A percentile compares a stretch with the other conserved stretches of the same genome.
These are phyloP conservation scores for Speoplatyrhinus poulsoni DNA, from an alignment of 2,113 vertebrate species.

Conservation along the genomic window DNA sequence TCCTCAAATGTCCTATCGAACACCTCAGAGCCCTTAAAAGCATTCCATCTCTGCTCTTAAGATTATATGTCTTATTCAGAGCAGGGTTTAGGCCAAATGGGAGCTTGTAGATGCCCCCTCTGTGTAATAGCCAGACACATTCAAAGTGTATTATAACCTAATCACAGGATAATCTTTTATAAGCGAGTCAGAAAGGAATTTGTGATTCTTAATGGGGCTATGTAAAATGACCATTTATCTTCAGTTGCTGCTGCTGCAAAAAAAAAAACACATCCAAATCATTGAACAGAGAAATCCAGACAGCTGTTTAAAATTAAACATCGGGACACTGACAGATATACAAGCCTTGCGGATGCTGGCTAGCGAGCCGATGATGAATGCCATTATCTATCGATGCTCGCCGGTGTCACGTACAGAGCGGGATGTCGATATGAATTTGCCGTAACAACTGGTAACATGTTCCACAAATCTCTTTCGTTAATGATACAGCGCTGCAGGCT, in stretches of 20 bases:
- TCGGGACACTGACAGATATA: neutral
- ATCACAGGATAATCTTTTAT: neutral
- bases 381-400: slow-evolving; percentile 31
- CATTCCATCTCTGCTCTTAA: neutral
- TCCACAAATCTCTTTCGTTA: slow-evolving; percentile 57
- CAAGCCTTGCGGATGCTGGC: neutral
- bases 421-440: slow-evolving; percentile 51
- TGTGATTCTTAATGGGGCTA: no score
- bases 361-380: slow-evolving; percentile 43
- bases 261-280: no score
- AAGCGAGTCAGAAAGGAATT: neutral
- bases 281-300: no score
- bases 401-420: slow-evolving; percentile 32
- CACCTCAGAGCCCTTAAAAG: neutral
- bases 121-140: neutral
- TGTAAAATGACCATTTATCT: no score
- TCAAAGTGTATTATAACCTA: neutral
- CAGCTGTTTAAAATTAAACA: neutral
- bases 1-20: neutral
- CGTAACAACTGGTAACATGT: slow-evolving; percentile 45
- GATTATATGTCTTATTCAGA: no score
- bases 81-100: no score
- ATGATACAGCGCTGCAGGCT: slow-evolving; percentile 32
- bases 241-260: no score
- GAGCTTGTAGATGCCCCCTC: neutral